These are phyloP conservation scores for Pseudochirops cupreus DNA, from an alignment of 2,797 vertebrate genomes.

Conservation along the genomic window DNA sequence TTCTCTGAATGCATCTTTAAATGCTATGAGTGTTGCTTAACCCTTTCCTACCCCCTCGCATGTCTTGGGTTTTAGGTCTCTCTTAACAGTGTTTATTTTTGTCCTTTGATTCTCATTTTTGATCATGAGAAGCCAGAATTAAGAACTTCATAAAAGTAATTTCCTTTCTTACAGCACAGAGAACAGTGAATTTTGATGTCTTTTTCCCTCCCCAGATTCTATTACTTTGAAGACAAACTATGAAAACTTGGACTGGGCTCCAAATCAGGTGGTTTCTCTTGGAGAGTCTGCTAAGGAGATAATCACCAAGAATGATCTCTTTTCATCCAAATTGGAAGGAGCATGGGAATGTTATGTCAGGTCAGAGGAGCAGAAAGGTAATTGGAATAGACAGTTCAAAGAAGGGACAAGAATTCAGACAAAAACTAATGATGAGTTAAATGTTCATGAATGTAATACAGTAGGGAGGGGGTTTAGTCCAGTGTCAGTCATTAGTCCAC, in stretches of 20 bases:
- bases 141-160: not conserved
- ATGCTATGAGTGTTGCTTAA: not conserved
- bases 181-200: not conserved
- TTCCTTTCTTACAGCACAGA: not conserved
- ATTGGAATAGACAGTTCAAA: not conserved
- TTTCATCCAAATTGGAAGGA: not conserved
- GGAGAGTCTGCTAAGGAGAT: not conserved
- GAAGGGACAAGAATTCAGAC: not conserved
- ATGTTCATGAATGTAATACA: not conserved
- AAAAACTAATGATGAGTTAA: not conserved
- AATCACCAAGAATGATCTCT: not conserved
- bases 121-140: not conserved
- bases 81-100: not conserved
- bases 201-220: constrained; percentile 6
- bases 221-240: not conserved
- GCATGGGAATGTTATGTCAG: not conserved
- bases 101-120: not conserved
- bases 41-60: not conserved
- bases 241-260: not conserved
- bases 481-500: not conserved
- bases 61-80: not conserved
- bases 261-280: not conserved
- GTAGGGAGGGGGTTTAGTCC: not conserved
- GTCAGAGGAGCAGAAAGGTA: not conserved
- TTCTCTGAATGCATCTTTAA: not conserved